Conservation (phyloP, 1,140 invertebrate genomes). For the Thaumetopoea pityocampa region DNA sequence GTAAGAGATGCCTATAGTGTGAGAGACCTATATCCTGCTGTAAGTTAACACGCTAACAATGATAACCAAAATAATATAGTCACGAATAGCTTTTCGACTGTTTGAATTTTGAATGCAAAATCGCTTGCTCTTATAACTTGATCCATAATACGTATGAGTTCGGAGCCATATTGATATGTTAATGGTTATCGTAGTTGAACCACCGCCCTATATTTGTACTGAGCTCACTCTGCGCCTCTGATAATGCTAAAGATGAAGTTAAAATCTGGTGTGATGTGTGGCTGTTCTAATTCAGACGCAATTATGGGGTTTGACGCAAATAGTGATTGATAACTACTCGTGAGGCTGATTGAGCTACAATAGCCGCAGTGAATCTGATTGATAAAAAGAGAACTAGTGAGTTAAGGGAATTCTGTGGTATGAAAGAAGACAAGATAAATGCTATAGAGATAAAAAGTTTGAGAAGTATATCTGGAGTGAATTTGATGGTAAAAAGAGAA, state of each 20-base stretch:
- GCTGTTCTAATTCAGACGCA: not conserved
- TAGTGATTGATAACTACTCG: not conserved
- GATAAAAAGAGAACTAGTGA: no score
- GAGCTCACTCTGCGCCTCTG: not conserved
- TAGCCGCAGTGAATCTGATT: no score
- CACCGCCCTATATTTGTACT: no score
- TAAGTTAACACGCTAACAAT: not conserved
- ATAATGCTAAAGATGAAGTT: not conserved
- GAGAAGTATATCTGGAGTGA: no score
- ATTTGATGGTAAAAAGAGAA: no score
- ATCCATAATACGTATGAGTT: slow-evolving; percentile 26
- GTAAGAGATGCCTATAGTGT: no score
- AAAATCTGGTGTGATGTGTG: not conserved
- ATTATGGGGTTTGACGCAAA: not conserved
- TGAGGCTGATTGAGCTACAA: not conserved
- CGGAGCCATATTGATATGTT: slow-evolving; percentile 50
- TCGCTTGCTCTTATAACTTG: slow-evolving; percentile 18
- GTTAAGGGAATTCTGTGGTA: no score
- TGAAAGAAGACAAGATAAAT: no score
- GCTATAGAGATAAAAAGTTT: no score
- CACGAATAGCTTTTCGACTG: not conserved
- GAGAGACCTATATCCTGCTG: no score
- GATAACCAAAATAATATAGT: not conserved
- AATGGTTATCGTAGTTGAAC: no score
- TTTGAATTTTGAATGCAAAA: not conserved